These are phyloP conservation scores for Cricetomys ansorgei DNA, from an alignment of 2,113 vertebrate species.

Conservation along the genomic window DNA sequence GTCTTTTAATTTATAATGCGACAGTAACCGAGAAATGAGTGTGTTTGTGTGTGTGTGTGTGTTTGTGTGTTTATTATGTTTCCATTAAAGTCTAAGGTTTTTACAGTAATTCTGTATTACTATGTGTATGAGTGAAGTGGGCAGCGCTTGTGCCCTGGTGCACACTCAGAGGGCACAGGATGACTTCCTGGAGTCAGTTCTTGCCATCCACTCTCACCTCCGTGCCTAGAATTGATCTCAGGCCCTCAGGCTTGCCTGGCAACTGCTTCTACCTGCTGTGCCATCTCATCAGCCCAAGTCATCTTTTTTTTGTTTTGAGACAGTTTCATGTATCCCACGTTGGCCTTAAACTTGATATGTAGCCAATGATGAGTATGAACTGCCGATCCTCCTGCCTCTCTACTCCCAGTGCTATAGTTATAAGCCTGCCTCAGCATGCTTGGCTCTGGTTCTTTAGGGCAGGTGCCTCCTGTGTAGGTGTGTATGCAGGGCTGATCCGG, in stretches of 20 bases:
- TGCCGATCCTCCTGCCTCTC: neutral
- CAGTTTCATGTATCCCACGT: neutral
- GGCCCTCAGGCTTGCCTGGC: neutral
- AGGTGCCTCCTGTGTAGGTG: neutral
- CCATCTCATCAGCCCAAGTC: neutral
- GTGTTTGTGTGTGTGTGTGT: neutral
- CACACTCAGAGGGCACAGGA: neutral
- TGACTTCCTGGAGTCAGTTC: neutral
- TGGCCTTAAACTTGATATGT: neutral
- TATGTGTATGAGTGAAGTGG: neutral
- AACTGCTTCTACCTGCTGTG: too few relatives aligned
- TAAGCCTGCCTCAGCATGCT: neutral
- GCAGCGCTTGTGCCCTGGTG: neutral
- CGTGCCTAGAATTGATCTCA: too few relatives aligned
- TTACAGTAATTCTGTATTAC: neutral
- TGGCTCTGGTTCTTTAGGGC: neutral
- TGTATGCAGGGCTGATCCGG: neutral
- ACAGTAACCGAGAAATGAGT: conserved; percentile 34
- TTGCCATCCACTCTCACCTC: too few relatives aligned
- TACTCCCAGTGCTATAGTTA: neutral
- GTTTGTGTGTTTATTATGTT: conserved; percentile 30
- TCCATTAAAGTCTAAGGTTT: neutral
- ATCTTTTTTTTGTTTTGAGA: neutral
- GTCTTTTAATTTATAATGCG: conserved; percentile 38
- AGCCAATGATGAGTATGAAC: neutral